Conservation (phyloP, 2,113 vertebrate species). For the Axis porcinus region DNA sequence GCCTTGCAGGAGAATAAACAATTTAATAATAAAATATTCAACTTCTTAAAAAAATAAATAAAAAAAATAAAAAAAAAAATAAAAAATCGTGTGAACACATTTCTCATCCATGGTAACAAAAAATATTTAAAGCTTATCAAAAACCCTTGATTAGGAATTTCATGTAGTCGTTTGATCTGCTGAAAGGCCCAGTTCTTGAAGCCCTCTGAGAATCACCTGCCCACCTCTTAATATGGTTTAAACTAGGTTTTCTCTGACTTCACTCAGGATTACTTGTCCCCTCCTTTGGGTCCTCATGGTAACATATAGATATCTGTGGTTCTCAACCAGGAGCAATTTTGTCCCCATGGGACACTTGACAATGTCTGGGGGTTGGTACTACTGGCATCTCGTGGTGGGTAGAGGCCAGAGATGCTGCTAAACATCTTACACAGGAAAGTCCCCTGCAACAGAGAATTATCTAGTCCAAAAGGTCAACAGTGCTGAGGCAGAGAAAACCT, state of each 20-base stretch:
- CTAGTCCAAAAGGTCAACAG: neutral
- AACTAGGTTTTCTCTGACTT: neutral
- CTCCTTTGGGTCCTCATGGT: neutral
- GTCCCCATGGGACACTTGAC: neutral
- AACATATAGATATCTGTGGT: neutral
- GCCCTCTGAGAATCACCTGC: neutral
- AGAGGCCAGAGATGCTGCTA: neutral
- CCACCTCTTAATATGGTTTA: neutral
- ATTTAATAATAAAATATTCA: too few species aligned
- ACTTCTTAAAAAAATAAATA: too few species aligned
- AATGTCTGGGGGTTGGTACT: neutral
- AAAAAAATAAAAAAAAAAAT: too few species aligned
- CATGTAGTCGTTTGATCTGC: neutral
- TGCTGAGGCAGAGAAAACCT: neutral
- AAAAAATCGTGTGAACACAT: neutral
- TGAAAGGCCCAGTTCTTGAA: neutral
- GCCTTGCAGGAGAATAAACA: too few species aligned
- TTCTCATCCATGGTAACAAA: neutral
- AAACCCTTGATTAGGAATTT: slow-evolving; percentile 4
- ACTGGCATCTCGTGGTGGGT: neutral
- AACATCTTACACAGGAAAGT: neutral
- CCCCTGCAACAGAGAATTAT: neutral
- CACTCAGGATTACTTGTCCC: neutral
- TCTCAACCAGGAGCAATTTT: neutral
- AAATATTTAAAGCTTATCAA: neutral